Conservation (phyloP, 2,888 invertebrate genomes). For the Pachycephus smyrnensis region DNA sequence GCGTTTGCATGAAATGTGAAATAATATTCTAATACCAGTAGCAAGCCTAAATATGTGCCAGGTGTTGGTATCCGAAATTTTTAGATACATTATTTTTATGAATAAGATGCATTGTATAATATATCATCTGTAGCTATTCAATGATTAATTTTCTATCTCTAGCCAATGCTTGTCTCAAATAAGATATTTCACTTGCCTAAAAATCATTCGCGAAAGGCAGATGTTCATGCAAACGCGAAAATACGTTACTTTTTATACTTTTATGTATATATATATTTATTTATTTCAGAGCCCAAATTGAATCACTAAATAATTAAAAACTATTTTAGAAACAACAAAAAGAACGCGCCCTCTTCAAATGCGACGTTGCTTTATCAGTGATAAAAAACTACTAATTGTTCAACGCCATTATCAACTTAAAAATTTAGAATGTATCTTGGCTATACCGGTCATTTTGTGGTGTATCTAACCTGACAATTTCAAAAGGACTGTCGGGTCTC, state of each 20-base stretch:
- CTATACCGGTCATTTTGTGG: not conserved
- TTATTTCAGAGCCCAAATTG: slow-evolving; percentile 37
- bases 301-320: slow-evolving; percentile 32
- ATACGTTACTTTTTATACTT: slow-evolving; percentile 25
- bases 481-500: no score
- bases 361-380: slow-evolving; percentile 16
- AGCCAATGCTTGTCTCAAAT: not conserved
- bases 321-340: slow-evolving; percentile 30
- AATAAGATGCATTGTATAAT: slow-evolving; percentile 9
- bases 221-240: slow-evolving; percentile 39
- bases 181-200: no score
- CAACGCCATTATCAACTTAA: slow-evolving; percentile 13
- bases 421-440: not conserved
- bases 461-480: not conserved
- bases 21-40: slow-evolving; percentile 32
- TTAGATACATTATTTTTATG: slow-evolving; percentile 23
- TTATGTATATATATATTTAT: slow-evolving; percentile 22
- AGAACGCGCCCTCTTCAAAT: slow-evolving; percentile 25
- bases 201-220: not conserved
- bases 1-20: slow-evolving; percentile 41
- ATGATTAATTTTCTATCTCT: slow-evolving; percentile 15
- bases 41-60: not conserved
- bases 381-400: slow-evolving; percentile 29
- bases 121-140: slow-evolving; percentile 13
- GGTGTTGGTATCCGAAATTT: slow-evolving; percentile 31